These are phyloP conservation scores for Narcine bancroftii DNA, from an alignment of 2,113 vertebrate species.

Conservation along the genomic window DNA sequence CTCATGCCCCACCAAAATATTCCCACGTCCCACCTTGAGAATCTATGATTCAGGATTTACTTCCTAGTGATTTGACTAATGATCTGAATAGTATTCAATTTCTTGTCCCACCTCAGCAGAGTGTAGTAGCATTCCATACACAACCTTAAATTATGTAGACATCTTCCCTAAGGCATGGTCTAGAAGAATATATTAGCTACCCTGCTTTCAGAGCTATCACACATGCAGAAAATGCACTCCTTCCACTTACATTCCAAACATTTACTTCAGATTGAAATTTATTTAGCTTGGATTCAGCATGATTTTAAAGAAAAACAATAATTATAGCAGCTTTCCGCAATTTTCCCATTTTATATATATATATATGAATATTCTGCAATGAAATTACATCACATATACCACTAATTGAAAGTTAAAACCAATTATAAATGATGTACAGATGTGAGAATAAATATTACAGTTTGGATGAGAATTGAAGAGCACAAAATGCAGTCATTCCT, in stretches of 20 bases:
- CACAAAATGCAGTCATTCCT: not conserved
- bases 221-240: not conserved
- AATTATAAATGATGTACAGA: not conserved
- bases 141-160: not conserved
- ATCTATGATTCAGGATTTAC: slow-evolving; percentile 2
- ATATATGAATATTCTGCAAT: not conserved
- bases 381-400: not conserved
- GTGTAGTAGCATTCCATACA: not conserved
- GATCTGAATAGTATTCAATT: not conserved
- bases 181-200: not conserved
- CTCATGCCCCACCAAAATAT: too few species aligned
- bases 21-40: too few species aligned
- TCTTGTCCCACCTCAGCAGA: not conserved
- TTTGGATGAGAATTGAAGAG: not conserved
- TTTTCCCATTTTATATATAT: not conserved
- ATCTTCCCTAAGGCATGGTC: not conserved
- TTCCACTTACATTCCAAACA: not conserved
- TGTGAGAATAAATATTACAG: slow-evolving; percentile 4
- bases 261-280: slow-evolving; percentile 6
- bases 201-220: not conserved
- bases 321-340: not conserved
- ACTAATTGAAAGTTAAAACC: not conserved
- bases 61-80: not conserved
- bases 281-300: not conserved
- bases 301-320: not conserved